Evolutionary conservation across 2,113 vertebrate species (phyloP).

Genomic region (Pelusios castaneus): DNA sequence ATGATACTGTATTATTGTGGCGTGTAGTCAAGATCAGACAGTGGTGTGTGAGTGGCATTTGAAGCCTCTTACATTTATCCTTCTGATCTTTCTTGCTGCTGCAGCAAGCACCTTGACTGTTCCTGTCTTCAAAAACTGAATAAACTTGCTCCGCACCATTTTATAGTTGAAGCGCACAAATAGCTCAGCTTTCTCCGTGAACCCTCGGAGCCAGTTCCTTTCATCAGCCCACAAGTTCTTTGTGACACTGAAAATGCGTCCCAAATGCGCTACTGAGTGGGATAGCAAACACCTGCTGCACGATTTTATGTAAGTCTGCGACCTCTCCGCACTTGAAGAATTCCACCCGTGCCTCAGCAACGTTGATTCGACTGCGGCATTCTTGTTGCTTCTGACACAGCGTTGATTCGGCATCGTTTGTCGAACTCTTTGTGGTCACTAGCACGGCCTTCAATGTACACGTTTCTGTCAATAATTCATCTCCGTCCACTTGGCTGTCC

Average conservation of each 20-base stretch:
- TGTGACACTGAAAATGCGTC: background rate
- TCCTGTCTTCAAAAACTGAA: background rate
- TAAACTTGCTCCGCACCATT: background rate
- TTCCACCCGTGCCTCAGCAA: background rate
- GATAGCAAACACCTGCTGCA: background rate
- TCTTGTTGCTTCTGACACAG: background rate
- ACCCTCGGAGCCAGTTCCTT: background rate
- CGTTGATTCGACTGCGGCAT: background rate
- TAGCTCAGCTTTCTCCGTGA: background rate
- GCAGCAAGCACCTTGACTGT: background rate
- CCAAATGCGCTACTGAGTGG: background rate
- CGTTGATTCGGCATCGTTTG: background rate
- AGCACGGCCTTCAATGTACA: background rate
- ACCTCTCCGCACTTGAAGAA: background rate
- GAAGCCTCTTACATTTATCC: background rate
- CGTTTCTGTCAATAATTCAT: background rate
- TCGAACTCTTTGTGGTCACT: background rate
- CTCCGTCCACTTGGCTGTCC: background rate
- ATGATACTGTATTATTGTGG: too few species aligned
- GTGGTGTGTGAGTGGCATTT: background rate
- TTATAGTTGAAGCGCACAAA: background rate
- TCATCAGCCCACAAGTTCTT: background rate
- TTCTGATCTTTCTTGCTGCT: background rate
- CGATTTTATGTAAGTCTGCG: background rate
- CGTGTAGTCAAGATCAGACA: too few species aligned